phyloP scores from a whole-genome alignment of 2,113 vertebrate species.

The Urocynchramus pylzowi region DNA sequence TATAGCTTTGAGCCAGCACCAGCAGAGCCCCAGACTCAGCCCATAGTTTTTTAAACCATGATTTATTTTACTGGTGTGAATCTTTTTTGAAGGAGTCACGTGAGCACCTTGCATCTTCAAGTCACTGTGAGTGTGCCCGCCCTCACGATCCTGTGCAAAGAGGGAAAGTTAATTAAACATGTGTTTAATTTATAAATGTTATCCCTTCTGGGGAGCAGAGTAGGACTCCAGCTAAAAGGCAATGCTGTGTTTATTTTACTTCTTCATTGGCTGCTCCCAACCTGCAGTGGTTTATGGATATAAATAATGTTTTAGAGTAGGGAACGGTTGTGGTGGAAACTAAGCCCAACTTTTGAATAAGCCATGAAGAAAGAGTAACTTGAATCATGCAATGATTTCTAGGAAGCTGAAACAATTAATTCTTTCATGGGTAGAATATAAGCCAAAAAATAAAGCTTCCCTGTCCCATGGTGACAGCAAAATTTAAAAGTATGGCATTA shows the following conservation, averaged over 20 bases:
- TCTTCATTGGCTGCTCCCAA: background rate
- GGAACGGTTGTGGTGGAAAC: background rate
- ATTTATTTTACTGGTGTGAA: background rate
- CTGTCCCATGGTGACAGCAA: conserved; percentile 39
- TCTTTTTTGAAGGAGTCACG: background rate
- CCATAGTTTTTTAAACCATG: background rate
- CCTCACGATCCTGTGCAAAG: conserved; percentile 17
- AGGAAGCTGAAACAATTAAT: conserved; percentile 44
- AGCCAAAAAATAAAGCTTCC: conserved; percentile 23
- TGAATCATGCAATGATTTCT: conserved; percentile 20
- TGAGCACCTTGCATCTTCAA: background rate
- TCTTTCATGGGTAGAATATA: conserved; percentile 12
- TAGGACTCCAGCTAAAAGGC: conserved; percentile 29
- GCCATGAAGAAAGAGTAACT: background rate
- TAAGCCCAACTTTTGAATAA: background rate
- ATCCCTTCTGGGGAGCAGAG: conserved; percentile 33
- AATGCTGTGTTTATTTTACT: conserved; percentile 37
- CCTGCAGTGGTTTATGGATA: background rate
- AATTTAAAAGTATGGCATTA: background rate
- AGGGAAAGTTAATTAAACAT: conserved; percentile 16
- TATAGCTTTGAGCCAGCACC: background rate
- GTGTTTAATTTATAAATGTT: conserved; percentile 63
- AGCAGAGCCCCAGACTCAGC: background rate
- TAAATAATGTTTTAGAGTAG: conserved; percentile 21
- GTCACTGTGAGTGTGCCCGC: background rate